Base-by-base conservation (phyloP, 2,888 invertebrate genomes). In the Lagria hirta region DNA sequence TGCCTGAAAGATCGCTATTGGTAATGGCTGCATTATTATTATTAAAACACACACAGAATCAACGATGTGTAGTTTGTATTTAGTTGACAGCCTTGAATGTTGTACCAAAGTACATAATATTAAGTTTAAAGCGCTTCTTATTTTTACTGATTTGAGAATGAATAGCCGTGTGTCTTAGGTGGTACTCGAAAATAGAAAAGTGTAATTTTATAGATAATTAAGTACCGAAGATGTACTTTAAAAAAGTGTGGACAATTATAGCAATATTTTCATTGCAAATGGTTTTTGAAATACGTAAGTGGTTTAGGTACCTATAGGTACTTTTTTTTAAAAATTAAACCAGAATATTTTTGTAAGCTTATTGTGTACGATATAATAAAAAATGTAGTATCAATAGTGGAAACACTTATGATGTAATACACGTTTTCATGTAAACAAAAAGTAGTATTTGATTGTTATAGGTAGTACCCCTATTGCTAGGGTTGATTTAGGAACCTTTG, bases 71-170 rank as follows among this genome's bases (percentile, higher is more conserved):
- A 49, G 52, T 50, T 54, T 53, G 52, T 55, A 49, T 51, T 52
- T 49, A 57, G 52, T 57, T 49, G 57, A 50, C 56, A 60, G 55
- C 60, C 60, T 60, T 60, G 60, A 52, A 52, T 51, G 51, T 56
- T 60, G 56, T 51, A 57, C 55, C 49, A 37, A 46, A 44, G 49
- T 52, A 49, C 43, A 22, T 38, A 37, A 42, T 22, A 36, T 41
- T 28, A 26, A 34, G 18, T 34, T 29, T 35, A 46, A 23, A 32
- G 6, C 6, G 6, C 18, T 6, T 18, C 18, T 24, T 12, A 17
- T 20, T 28, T 15, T 20, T 33, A 16, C 24, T 26, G 33, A 43
- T 34, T 48, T 27, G 48, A 17, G 34, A 27, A 11, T 20, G 30
- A 43, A 34, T 34, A 16, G 22, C 29, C 24, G 28, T 14, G 15